Percentiles rank a stretch among this genome's conserved stretches.
Conservation (phyloP, 2,888 invertebrate genomes). For the Limenitis camilla region DNA sequence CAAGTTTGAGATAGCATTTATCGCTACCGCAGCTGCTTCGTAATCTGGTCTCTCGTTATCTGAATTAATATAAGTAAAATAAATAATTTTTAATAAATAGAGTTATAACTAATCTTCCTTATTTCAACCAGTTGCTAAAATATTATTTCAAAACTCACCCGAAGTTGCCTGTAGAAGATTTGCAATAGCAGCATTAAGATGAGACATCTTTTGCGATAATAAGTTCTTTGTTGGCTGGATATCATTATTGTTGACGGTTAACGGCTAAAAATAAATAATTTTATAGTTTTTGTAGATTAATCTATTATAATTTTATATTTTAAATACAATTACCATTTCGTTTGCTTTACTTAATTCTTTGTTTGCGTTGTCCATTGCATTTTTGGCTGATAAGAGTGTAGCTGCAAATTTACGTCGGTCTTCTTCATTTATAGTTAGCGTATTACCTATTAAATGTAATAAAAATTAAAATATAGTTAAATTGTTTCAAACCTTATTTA, state of each 20-base stretch:
- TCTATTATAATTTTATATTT: too few relatives aligned
- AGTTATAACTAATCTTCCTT: too few relatives aligned
- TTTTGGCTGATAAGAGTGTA: too few relatives aligned
- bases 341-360: constrained; percentile 24
- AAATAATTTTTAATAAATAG: too few relatives aligned
- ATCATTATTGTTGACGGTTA: not conserved
- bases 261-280: not conserved
- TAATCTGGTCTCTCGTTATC: constrained; percentile 41
- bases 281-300: not conserved
- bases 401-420: too few relatives aligned
- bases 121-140: too few relatives aligned
- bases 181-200: constrained; percentile 45
- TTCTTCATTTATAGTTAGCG: too few relatives aligned
- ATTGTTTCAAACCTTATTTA: too few relatives aligned
- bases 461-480: not conserved
- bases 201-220: constrained; percentile 33
- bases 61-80: too few relatives aligned
- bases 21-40: constrained; percentile 34
- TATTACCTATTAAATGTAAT: not conserved
- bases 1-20: constrained; percentile 36
- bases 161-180: constrained; percentile 36
- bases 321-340: constrained; percentile 21
- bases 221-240: not conserved
- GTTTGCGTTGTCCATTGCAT: not conserved
- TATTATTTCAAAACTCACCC: constrained; percentile 25